These are phyloP conservation scores for Abrostola triplasia DNA, from an alignment of 2,888 invertebrate species.

Conservation along the genomic window DNA sequence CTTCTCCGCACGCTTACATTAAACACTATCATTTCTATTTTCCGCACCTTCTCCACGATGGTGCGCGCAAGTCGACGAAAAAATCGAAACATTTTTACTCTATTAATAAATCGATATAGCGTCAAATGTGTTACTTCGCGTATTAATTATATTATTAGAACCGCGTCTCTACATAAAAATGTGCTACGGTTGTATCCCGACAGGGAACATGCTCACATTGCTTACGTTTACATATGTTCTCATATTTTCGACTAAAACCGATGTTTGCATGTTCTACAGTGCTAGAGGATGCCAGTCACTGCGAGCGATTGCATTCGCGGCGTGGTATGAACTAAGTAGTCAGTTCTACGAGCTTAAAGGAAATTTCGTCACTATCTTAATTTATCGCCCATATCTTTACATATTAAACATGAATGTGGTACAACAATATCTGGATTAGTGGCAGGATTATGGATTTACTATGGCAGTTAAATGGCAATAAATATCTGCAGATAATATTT, in stretches of 20 bases:
- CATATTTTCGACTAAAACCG: constrained; percentile 42
- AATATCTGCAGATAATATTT: constrained; percentile 54
- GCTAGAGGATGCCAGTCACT: constrained; percentile 20
- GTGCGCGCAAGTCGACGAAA: constrained; percentile 69
- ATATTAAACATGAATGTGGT: constrained; percentile 57
- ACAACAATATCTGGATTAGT: constrained; percentile 64
- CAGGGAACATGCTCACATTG: constrained; percentile 60
- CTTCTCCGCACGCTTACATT: constrained; percentile 71
- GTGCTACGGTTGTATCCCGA: constrained; percentile 69
- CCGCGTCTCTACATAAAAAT: no score
- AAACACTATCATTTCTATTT: constrained; percentile 71
- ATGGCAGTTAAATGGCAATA: constrained; percentile 58
- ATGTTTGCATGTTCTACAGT: constrained; percentile 31
- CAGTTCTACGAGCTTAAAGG: constrained; percentile 50
- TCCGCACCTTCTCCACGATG: constrained; percentile 72
- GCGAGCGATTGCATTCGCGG: constrained; percentile 40
- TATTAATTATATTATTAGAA: no score
- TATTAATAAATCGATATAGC: constrained; percentile 13
- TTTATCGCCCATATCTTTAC: constrained; percentile 64
- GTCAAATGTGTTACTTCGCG: constrained; percentile 8
- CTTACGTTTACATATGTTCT: constrained; percentile 24
- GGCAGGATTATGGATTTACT: constrained; percentile 63
- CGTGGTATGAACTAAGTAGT: constrained; percentile 49
- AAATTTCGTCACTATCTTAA: constrained; percentile 59
- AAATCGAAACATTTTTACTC: constrained; percentile 70